phyloP scores from a whole-genome alignment of 2,113 vertebrate genomes.

The Thoracochromis brauschi region DNA sequence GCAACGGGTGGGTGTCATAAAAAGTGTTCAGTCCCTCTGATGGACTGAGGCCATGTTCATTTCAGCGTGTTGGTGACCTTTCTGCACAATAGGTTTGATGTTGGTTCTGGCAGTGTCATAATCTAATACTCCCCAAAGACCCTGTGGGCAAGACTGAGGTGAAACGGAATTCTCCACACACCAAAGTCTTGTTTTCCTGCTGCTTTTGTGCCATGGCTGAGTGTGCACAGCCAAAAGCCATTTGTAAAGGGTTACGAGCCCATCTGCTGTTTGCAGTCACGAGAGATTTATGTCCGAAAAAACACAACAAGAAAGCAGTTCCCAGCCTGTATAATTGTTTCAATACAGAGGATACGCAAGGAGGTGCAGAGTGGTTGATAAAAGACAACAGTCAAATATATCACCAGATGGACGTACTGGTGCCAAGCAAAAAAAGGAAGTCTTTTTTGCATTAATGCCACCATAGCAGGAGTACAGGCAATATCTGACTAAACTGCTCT shows the following conservation, averaged over 20 bases:
- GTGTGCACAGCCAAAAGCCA: neutral
- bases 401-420: neutral
- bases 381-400: neutral
- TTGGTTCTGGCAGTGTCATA: neutral
- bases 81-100: slow-evolving; percentile 28
- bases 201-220: neutral
- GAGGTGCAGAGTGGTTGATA: neutral
- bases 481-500: neutral
- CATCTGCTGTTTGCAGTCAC: slow-evolving; percentile 25
- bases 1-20: neutral
- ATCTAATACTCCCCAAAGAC: slow-evolving; percentile 21
- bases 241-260: slow-evolving; percentile 7
- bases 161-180: slow-evolving; percentile 23
- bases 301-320: neutral
- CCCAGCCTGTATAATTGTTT: neutral
- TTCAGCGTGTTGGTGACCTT: slow-evolving; percentile 19
- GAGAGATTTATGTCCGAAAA: neutral
- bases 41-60: neutral
- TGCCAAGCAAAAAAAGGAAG: neutral
- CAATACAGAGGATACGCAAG: neutral
- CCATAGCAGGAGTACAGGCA: neutral
- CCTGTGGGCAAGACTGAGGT: slow-evolving; percentile 14
- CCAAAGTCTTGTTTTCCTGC: neutral
- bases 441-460: neutral
- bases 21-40: neutral